These are phyloP conservation scores for Creontiades dilutus DNA, from an alignment of 2,888 invertebrate species.

Conservation along the genomic window DNA sequence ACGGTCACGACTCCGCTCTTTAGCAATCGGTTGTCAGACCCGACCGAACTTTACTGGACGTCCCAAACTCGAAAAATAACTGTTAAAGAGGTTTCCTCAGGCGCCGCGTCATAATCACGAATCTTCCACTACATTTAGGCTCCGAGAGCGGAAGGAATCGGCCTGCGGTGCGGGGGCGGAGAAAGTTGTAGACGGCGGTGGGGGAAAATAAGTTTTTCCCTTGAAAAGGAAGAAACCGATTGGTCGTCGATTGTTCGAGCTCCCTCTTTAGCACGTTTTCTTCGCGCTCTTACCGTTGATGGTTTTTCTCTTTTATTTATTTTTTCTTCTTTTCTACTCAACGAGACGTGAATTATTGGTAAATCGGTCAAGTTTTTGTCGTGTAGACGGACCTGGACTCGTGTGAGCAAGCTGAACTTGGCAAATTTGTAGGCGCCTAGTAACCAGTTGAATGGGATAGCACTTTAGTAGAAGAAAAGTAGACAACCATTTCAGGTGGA, in stretches of 20 bases:
- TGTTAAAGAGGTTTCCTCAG: constrained; percentile 25
- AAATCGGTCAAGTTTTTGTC: background rate
- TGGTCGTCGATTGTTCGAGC: constrained; percentile 1
- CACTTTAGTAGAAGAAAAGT: too few species aligned
- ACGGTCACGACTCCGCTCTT: background rate
- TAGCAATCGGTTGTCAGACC: constrained; percentile 15
- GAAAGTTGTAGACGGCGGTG: background rate
- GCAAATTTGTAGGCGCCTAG: too few species aligned
- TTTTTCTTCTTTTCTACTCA: background rate
- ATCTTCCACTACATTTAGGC: constrained; percentile 9
- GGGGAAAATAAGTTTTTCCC: background rate
- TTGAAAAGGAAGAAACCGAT: constrained; percentile 2
- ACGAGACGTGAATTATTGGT: background rate
- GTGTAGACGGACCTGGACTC: background rate
- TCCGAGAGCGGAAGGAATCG: constrained; percentile 7
- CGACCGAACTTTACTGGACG: background rate
- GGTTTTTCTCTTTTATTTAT: too few species aligned
- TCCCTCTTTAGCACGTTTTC: background rate
- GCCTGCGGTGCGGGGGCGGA: background rate
- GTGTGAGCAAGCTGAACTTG: too few species aligned
- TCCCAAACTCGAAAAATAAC: constrained; percentile 5
- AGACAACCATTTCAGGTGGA: too few species aligned
- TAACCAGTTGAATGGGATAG: too few species aligned
- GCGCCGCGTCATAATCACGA: constrained; percentile 26
- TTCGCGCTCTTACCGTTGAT: background rate